phyloP scores from a whole-genome alignment of 2,113 vertebrate species.

The Aythya baeri region DNA sequence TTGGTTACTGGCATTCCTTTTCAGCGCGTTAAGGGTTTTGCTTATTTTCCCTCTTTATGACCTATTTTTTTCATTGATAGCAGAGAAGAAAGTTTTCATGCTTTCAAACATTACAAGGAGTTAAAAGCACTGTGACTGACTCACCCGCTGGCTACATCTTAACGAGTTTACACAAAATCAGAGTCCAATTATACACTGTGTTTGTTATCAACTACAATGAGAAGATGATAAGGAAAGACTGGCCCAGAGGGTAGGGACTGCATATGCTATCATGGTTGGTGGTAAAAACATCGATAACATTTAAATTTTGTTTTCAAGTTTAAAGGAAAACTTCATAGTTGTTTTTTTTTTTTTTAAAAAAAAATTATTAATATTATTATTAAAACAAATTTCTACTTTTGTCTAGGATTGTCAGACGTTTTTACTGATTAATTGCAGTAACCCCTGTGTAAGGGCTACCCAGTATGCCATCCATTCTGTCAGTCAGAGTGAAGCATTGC shows the following conservation, averaged over 20 bases:
- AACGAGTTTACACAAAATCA: constrained; percentile 48
- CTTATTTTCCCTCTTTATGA: background rate
- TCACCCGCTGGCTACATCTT: constrained; percentile 42
- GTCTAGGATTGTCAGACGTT: background rate
- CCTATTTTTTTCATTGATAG: background rate
- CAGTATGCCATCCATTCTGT: background rate
- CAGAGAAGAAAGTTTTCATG: background rate
- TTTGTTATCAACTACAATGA: constrained; percentile 43
- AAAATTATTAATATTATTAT: background rate
- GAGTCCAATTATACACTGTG: constrained; percentile 41
- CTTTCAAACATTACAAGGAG: background rate
- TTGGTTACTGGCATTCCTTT: background rate
- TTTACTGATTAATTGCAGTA: background rate
- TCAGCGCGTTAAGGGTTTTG: background rate
- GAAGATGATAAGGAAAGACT: background rate
- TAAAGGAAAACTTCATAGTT: background rate
- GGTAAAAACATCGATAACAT: background rate
- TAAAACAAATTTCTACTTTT: background rate
- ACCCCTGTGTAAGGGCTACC: background rate
- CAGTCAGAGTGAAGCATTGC: background rate
- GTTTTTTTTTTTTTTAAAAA: background rate
- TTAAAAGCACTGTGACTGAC: constrained; percentile 31
- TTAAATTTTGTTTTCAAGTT: constrained; percentile 19
- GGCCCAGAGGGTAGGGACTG: background rate
- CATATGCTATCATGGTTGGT: background rate